Evolutionary conservation across 2,888 invertebrate species (phyloP), one percentile per base, ranked within the genome.

Genomic region (Deilephila porcellus): DNA sequence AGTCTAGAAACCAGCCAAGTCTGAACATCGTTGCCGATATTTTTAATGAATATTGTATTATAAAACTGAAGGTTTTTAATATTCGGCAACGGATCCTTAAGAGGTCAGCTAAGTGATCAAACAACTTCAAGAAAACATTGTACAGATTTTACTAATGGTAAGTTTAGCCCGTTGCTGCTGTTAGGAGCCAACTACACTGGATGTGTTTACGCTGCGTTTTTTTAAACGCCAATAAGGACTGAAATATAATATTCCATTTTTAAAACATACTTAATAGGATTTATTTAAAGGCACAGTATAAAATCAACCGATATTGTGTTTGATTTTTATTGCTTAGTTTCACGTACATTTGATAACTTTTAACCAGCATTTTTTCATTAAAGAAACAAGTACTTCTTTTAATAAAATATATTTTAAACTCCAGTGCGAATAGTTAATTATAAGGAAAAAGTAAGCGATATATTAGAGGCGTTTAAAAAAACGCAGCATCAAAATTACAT

Each of bases 81-180:
- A 67, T 67, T 25, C 25, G 45, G 52, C 67, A 67, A 67, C 52
- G 14, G 4, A 34, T 63, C n/a, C 19, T 8, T 17, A 17, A 17
- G 45, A 3, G 52, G 20, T 29, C 32, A 56, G 56, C 56, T 67
- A 37, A 64, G 59, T 59, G 59, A 56, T 67, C 14, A 56, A 14
- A 73, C 72, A 73, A 73, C 72, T 73, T 73, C 72, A 67, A 73
- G 29, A 19, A 17, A 45, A 59, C 37, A 19, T 64, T 83, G 83
- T 82, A 82, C 82, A 83, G 82, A 81, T 76, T 74, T 74, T 70
- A 60, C 52, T 70, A 74, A 73, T 70, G 74, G 75, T 74, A 76
- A 76, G 71, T 71, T 75, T 76, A 75, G 75, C 77, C 76, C 67
- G 75, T 73, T 59, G 8, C 64, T 73, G 64, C 37, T 67, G 64